Evolutionary conservation across 2,888 invertebrate species (phyloP).

Genomic region (Lasioglossum oenotherae): DNA sequence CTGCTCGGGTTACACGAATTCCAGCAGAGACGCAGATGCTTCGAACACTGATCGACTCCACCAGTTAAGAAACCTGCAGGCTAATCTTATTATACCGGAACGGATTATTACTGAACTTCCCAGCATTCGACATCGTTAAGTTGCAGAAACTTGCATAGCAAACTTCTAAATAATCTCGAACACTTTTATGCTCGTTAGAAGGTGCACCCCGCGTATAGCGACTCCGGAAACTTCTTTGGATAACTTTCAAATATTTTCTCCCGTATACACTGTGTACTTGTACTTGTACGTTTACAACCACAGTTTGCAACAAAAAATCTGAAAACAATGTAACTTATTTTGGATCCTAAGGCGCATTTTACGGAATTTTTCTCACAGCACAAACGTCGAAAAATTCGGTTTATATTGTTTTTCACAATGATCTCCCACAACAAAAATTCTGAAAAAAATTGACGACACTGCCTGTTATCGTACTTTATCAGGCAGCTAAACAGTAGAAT

Average conservation of each 20-base stretch:
- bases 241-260: background rate
- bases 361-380: no score
- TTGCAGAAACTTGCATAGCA: background rate
- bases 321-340: no score
- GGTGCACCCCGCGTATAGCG: background rate
- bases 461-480: no score
- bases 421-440: no score
- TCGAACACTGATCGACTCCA: background rate
- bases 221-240: background rate
- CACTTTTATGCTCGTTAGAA: background rate
- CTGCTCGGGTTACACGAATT: conserved; percentile 3
- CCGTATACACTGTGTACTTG: no score
- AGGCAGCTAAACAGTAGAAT: no score
- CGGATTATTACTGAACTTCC: conserved; percentile 9
- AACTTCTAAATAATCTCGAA: background rate
- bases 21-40: conserved; percentile 2
- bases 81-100: background rate
- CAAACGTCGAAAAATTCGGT: no score
- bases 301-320: no score
- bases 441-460: no score
- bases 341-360: no score
- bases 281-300: no score
- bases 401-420: no score
- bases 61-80: conserved; percentile 5
- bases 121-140: background rate